phyloP scores from a whole-genome alignment of 2,888 invertebrate species.

The Tetrapedia diversipes region DNA sequence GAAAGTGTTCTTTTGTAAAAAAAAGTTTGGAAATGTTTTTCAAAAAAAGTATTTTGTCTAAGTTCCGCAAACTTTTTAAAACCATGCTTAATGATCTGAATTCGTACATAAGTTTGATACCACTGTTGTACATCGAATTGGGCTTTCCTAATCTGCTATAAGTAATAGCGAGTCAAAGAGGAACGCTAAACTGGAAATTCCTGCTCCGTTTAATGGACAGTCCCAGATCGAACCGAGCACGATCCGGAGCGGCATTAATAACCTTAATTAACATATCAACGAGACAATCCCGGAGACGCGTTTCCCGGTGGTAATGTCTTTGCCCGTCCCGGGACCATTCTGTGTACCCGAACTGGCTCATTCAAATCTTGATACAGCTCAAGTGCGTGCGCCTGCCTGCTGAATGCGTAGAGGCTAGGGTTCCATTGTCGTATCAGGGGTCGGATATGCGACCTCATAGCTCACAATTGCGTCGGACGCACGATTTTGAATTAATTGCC shows the following conservation, averaged over 20 bases:
- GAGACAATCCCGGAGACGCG: conserved; percentile 60
- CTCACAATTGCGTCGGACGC: conserved; percentile 67
- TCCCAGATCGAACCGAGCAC: conserved; percentile 32
- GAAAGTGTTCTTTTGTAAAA: too few relatives aligned
- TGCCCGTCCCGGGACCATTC: conserved; percentile 27
- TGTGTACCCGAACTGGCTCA: conserved; percentile 57
- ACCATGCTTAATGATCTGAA: too few relatives aligned
- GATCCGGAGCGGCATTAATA: conserved; percentile 65
- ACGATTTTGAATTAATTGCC: conserved; percentile 74
- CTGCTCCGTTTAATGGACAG: conserved; percentile 48
- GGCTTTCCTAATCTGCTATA: neutral
- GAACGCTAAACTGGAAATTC: conserved; percentile 5
- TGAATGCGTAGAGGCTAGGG: conserved; percentile 12
- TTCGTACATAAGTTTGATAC: too few relatives aligned
- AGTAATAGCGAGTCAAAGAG: neutral
- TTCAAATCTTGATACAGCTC: conserved; percentile 63
- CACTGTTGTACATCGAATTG: too few relatives aligned
- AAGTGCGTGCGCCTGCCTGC: neutral
- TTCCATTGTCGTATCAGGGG: conserved; percentile 56
- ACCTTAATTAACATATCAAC: conserved; percentile 76
- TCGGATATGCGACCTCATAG: conserved; percentile 59
- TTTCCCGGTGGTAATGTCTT: conserved; percentile 59
- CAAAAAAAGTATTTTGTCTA: too few relatives aligned
- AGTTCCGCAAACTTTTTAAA: too few relatives aligned
- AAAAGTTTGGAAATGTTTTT: too few relatives aligned